Evolutionary conservation across 2,888 invertebrate genomes (phyloP).

Genomic region (Lasioglossum vierecki): DNA sequence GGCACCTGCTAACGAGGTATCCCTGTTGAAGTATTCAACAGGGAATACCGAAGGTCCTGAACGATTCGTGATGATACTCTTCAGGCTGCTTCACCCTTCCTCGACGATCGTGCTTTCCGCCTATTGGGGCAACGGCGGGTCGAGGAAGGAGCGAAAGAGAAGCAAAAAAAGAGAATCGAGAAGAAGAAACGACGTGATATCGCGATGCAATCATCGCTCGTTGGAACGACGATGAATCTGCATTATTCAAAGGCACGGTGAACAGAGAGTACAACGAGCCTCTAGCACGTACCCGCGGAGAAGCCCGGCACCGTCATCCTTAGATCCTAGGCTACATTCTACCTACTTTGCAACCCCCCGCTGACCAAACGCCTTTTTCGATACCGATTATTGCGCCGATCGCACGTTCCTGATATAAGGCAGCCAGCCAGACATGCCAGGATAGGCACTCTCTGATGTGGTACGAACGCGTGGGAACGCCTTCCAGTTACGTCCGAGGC

Average conservation of each 20-base stretch:
- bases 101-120: constrained; percentile 32
- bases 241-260: constrained; percentile 73
- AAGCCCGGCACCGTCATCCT: constrained; percentile 61
- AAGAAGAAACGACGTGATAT: constrained; percentile 64
- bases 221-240: constrained; percentile 77
- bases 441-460: constrained; percentile 55
- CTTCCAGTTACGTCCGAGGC: constrained; percentile 60
- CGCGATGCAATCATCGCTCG: constrained; percentile 78
- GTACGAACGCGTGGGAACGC: constrained; percentile 70
- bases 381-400: constrained; percentile 68
- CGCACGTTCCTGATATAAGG: constrained; percentile 63
- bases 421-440: constrained; percentile 36
- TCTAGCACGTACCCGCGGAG: constrained; percentile 44
- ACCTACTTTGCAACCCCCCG: constrained; percentile 67
- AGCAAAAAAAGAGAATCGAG: constrained; percentile 17
- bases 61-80: constrained; percentile 15
- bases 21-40: background rate
- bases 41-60: constrained; percentile 3
- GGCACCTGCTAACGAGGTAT: constrained; percentile 15
- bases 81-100: constrained; percentile 20
- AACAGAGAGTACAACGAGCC: constrained; percentile 43
- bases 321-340: constrained; percentile 52
- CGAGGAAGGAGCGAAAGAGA: constrained; percentile 15
- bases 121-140: constrained; percentile 15
- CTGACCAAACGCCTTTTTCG: constrained; percentile 67